phyloP scores from a whole-genome alignment of 2,113 vertebrate genomes.

The Daboia siamensis region DNA sequence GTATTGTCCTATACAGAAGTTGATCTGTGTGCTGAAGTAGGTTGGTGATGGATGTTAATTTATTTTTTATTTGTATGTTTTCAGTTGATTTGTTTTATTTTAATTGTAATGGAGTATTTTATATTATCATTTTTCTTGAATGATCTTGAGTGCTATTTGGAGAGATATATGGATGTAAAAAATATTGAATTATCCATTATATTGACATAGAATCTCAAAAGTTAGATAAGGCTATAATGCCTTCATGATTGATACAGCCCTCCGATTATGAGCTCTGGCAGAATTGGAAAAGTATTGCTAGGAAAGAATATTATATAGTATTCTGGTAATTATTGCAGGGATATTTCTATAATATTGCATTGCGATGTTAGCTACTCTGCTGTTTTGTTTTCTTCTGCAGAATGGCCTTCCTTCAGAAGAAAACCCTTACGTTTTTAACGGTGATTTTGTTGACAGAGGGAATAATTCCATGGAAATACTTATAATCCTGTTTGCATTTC shows the following conservation, averaged over 20 bases:
- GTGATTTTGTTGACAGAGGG: conserved; percentile 96
- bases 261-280: background rate
- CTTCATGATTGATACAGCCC: background rate
- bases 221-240: background rate
- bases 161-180: background rate
- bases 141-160: background rate
- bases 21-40: background rate
- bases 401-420: conserved; percentile 90
- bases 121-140: background rate
- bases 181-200: background rate
- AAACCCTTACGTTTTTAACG: conserved; percentile 91
- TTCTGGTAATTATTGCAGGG: background rate
- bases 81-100: background rate
- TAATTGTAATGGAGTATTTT: background rate
- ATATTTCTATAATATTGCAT: background rate
- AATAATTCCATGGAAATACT: conserved; percentile 89
- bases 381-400: conserved; percentile 65
- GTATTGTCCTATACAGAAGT: background rate
- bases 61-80: background rate
- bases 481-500: conserved; percentile 85
- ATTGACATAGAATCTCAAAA: background rate
- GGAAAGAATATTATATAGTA: background rate
- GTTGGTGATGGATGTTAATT: background rate
- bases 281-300: background rate
- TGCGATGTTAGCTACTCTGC: background rate